These are phyloP conservation scores for Coptodon rendalli DNA, from an alignment of 2,113 vertebrate genomes.

Conservation along the genomic window DNA sequence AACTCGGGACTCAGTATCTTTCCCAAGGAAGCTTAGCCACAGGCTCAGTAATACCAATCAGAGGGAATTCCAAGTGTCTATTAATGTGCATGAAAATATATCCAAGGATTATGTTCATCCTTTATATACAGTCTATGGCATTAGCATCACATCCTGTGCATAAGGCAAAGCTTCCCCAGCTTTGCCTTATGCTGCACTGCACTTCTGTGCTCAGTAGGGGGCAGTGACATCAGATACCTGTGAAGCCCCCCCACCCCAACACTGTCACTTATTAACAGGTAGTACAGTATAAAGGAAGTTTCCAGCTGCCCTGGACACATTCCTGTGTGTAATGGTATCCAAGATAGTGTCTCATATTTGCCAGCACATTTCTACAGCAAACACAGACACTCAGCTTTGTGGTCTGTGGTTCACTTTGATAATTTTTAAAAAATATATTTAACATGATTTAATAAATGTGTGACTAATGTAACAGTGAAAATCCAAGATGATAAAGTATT, in stretches of 20 bases:
- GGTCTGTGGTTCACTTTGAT: background rate
- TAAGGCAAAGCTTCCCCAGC: background rate
- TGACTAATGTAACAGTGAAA: background rate
- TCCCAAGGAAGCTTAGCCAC: background rate
- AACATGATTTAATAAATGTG: background rate
- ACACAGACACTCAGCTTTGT: background rate
- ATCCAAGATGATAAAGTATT: background rate
- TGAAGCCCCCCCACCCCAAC: background rate
- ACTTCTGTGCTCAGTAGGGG: background rate
- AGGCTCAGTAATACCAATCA: background rate
- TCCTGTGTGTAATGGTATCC: background rate
- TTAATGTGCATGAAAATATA: background rate
- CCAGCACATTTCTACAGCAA: background rate
- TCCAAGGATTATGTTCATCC: background rate
- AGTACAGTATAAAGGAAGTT: background rate
- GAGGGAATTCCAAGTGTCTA: background rate
- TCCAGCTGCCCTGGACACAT: background rate
- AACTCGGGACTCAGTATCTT: background rate
- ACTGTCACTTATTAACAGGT: background rate
- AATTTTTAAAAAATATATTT: background rate
- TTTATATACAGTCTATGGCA: background rate
- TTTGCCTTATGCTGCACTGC: background rate
- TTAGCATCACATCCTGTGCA: background rate
- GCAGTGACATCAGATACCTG: background rate
- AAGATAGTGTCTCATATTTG: background rate